Conservation (phyloP, 2,113 vertebrate species). For the Sturnira hondurensis region DNA sequence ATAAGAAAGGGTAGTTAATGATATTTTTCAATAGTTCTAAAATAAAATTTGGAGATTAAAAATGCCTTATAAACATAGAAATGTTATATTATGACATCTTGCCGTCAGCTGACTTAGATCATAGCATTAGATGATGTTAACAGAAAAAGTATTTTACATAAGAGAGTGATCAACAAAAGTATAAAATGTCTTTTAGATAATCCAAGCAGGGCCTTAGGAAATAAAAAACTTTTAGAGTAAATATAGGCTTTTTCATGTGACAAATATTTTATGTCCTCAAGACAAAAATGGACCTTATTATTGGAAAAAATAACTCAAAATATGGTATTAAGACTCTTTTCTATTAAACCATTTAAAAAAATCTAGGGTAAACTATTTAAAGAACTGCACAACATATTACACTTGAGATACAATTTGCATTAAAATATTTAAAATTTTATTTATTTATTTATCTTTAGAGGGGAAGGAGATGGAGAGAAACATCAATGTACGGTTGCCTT, state of each 20-base stretch:
- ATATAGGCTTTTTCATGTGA: not conserved
- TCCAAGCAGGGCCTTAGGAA: not conserved
- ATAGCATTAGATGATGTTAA: not conserved
- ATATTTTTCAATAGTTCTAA: not conserved
- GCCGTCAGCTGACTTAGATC: not conserved
- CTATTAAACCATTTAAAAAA: not conserved
- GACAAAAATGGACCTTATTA: not conserved
- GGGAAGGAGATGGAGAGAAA: no score
- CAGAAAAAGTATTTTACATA: not conserved
- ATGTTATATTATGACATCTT: not conserved
- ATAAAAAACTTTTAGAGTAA: not conserved
- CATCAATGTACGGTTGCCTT: no score
- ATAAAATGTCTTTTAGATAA: not conserved
- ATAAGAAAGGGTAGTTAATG: not conserved
- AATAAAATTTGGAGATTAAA: not conserved
- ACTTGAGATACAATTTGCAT: not conserved
- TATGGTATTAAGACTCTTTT: not conserved
- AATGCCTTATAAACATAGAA: not conserved
- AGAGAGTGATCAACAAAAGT: not conserved
- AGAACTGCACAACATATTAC: not conserved
- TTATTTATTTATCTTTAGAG: no score
- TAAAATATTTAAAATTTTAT: not conserved
- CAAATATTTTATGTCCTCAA: not conserved
- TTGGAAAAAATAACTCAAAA: not conserved
- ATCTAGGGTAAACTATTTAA: no score